Conservation (phyloP, 2,113 vertebrate genomes). For the Herpailurus yagouaroundi region DNA sequence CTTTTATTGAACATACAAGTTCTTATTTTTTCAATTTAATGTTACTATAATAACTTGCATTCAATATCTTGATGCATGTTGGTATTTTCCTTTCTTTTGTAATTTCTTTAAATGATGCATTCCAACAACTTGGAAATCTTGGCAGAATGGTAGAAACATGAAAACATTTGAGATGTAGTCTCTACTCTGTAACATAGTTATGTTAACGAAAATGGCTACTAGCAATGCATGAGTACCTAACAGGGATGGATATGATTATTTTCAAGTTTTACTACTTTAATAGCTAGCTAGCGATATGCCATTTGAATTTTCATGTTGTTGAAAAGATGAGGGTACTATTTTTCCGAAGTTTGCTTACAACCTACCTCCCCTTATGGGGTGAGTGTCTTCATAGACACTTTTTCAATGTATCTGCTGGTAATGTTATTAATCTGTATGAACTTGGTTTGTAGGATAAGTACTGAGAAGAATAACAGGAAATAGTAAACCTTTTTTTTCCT, state of each 20-base stretch:
- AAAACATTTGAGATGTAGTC: background rate
- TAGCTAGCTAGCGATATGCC: background rate
- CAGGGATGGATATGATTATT: background rate
- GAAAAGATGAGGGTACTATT: background rate
- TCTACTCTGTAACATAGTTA: background rate
- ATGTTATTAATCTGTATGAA: background rate
- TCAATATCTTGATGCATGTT: background rate
- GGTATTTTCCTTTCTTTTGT: background rate
- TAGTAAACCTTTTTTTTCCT: background rate
- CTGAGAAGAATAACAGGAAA: background rate
- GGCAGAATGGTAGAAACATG: background rate
- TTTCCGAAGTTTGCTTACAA: background rate
- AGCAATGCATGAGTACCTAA: background rate
- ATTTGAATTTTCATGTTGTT: background rate
- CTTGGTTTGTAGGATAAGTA: background rate
- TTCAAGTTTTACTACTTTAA: background rate
- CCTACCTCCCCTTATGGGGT: background rate
- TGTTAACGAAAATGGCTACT: background rate
- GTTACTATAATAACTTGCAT: background rate
- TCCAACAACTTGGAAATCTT: background rate
- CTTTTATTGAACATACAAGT: background rate
- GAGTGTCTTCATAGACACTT: background rate
- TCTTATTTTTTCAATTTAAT: conserved; percentile 34
- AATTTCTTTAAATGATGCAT: background rate
- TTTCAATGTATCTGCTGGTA: background rate